Conservation (phyloP, 2,888 invertebrate species). For the Erebia aethiops region DNA sequence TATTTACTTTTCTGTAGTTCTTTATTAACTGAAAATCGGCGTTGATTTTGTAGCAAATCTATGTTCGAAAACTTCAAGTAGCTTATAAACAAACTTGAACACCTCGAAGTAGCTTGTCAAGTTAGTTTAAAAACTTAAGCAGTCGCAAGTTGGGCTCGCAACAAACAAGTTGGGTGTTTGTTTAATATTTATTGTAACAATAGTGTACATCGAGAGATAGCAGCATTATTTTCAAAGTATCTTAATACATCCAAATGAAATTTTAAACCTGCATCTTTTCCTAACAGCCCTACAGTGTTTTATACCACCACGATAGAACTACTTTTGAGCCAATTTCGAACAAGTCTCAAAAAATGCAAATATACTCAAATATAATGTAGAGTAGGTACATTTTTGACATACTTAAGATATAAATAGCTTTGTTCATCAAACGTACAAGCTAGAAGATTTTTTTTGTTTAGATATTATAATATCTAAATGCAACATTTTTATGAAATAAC, state of each 20-base stretch:
- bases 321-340: too few relatives aligned
- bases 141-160: conserved; percentile 13
- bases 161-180: conserved; percentile 28
- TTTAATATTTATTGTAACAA: conserved; percentile 22
- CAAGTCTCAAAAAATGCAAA: too few relatives aligned
- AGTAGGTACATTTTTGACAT: too few relatives aligned
- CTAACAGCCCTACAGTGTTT: background rate
- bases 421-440: too few relatives aligned
- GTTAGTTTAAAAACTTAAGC: conserved; percentile 22
- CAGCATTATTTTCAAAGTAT: background rate
- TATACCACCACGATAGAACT: too few relatives aligned
- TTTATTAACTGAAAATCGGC: background rate
- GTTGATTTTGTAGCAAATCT: background rate
- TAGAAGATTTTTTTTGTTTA: too few relatives aligned
- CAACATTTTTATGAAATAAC: too few relatives aligned
- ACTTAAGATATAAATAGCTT: too few relatives aligned
- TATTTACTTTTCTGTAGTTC: too few relatives aligned
- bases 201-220: background rate
- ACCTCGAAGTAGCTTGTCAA: background rate
- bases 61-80: conserved; percentile 12
- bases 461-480: too few relatives aligned
- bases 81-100: conserved; percentile 10
- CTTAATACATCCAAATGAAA: background rate
- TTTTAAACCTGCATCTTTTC: background rate
- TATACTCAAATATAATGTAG: too few relatives aligned